Evolutionary conservation across 2,113 vertebrate species (phyloP).

Genomic region (Paramormyrops kingsleyae): DNA sequence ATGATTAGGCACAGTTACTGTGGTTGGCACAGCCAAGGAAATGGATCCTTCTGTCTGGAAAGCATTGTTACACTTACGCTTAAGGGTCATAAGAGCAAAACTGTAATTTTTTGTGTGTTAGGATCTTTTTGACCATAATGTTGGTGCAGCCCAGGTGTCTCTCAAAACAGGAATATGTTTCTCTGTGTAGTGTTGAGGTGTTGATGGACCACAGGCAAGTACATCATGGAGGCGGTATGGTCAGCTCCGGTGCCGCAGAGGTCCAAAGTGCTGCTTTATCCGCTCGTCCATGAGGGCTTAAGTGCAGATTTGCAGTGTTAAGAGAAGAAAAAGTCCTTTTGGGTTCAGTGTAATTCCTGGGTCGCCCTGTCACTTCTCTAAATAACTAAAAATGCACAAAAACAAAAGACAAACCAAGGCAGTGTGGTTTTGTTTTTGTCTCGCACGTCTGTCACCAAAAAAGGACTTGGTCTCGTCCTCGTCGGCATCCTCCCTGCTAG

Average conservation of each 20-base stretch:
- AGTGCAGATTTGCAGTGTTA: background rate
- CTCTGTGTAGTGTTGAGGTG: background rate
- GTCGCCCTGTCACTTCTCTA: no score
- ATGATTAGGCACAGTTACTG: background rate
- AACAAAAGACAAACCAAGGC: conserved; percentile 16
- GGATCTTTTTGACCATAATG: background rate
- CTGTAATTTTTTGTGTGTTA: background rate
- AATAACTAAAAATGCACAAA: background rate
- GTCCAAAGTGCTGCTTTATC: background rate
- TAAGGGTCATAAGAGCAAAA: background rate
- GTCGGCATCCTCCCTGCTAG: conserved; percentile 65
- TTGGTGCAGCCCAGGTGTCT: background rate
- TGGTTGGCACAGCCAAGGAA: background rate
- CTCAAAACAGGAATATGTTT: background rate
- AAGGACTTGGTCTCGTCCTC: conserved; percentile 69
- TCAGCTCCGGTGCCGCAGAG: background rate
- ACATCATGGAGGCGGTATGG: background rate
- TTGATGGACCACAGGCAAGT: background rate
- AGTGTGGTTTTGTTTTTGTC: conserved; percentile 45
- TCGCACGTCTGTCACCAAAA: conserved; percentile 52
- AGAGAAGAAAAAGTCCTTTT: background rate
- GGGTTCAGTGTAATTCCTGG: background rate
- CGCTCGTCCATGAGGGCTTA: background rate
- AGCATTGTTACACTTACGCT: background rate
- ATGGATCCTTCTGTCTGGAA: background rate